phyloP scores from a whole-genome alignment of 1,140 invertebrate genomes.

The Zaprionus nigranus region DNA sequence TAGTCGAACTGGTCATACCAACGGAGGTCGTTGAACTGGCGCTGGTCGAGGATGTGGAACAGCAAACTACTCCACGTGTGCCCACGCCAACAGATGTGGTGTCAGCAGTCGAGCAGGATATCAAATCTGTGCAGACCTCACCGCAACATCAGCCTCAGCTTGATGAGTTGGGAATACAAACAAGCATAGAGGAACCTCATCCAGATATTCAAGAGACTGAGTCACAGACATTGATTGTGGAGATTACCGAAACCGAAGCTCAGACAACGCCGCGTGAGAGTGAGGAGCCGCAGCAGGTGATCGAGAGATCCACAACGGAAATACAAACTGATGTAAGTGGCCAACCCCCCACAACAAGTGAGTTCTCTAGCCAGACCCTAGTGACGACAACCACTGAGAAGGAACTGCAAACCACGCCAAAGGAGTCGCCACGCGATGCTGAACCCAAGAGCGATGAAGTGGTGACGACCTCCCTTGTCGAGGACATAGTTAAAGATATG shows the following conservation, averaged over 20 bases:
- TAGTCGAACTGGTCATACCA: slow-evolving; percentile 86
- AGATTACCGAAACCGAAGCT: slow-evolving; percentile 74
- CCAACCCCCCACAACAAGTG: slow-evolving; percentile 83
- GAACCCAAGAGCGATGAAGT: slow-evolving; percentile 63
- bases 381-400: slow-evolving; percentile 85
- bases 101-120: slow-evolving; percentile 71
- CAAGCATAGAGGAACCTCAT: slow-evolving; percentile 78
- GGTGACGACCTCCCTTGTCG: slow-evolving; percentile 64
- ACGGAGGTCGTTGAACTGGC: slow-evolving; percentile 87
- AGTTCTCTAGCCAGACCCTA: slow-evolving; percentile 86
- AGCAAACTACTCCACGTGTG: slow-evolving; percentile 85
- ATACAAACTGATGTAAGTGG: slow-evolving; percentile 78
- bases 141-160: slow-evolving; percentile 85
- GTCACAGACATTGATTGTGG: slow-evolving; percentile 72
- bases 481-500: slow-evolving; percentile 83
- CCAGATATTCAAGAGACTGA: slow-evolving; percentile 74
- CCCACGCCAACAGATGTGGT: slow-evolving; percentile 40
- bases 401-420: slow-evolving; percentile 85
- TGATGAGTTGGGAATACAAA: slow-evolving; percentile 84
- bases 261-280: slow-evolving; percentile 73
- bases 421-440: slow-evolving; percentile 72
- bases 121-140: slow-evolving; percentile 87
- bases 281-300: slow-evolving; percentile 5
- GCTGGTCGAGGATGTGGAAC: slow-evolving; percentile 84
- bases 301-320: slow-evolving; percentile 56